phyloP scores from a whole-genome alignment of 2,888 invertebrate genomes.

The Tetramorium bicarinatum region DNA sequence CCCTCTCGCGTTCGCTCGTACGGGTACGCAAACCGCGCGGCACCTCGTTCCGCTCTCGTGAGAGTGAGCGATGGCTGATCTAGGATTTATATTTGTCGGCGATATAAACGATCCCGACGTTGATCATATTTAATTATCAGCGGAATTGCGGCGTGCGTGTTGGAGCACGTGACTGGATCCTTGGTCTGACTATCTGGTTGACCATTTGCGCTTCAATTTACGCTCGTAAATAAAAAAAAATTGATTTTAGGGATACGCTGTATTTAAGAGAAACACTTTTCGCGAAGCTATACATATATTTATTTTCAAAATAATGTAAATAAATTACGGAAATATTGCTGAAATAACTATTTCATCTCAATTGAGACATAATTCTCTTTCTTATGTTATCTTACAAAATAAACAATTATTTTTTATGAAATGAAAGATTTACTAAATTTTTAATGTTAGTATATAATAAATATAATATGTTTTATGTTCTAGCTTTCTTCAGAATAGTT shows the following conservation, averaged over 20 bases:
- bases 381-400: neutral
- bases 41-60: slow-evolving; percentile 30
- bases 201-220: neutral
- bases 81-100: slow-evolving; percentile 32
- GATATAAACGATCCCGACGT: neutral
- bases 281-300: neutral
- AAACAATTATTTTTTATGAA: neutral
- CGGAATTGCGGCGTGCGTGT: neutral
- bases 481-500: neutral
- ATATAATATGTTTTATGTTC: neutral
- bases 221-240: neutral
- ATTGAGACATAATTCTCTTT: neutral
- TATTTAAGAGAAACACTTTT: neutral
- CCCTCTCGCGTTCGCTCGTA: slow-evolving; percentile 28
- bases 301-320: neutral
- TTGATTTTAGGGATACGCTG: neutral
- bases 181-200: neutral
- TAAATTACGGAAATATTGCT: neutral
- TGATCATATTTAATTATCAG: slow-evolving; percentile 31
- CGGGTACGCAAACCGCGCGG: slow-evolving; percentile 1
- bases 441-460: neutral
- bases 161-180: slow-evolving; percentile 2
- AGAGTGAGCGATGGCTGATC: slow-evolving; percentile 9
- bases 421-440: neutral
- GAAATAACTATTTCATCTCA: neutral